A percentile compares a stretch with the other conserved stretches of the same genome.
Conservation (phyloP, 2,113 vertebrate genomes). For the Cryptotis parvus region DNA sequence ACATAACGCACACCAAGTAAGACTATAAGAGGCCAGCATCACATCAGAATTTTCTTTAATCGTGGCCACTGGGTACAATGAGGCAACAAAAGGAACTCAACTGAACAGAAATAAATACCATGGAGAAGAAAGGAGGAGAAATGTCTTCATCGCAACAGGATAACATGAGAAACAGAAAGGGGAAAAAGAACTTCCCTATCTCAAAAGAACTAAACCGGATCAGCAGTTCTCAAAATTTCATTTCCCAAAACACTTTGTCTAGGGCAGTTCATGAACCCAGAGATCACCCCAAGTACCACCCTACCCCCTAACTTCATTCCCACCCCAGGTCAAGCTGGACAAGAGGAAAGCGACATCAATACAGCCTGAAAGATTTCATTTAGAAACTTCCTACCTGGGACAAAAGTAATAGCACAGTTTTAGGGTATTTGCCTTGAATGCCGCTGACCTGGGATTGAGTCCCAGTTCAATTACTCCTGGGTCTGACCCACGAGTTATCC, state of each 20-base stretch:
- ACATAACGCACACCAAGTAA: background rate
- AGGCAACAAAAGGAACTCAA: background rate
- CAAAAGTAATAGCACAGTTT: too few species aligned
- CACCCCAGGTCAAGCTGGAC: too few species aligned
- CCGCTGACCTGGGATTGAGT: too few species aligned
- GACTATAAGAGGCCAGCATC: slow-evolving; percentile 3
- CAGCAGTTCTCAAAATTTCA: background rate
- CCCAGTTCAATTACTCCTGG: too few species aligned
- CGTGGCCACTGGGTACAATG: background rate
- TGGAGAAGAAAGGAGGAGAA: rapidly evolving
- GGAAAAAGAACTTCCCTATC: background rate
- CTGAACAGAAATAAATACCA: slow-evolving; percentile 18
- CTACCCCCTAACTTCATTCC: too few species aligned
- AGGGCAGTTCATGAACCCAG: too few species aligned
- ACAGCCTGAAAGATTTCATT: too few species aligned
- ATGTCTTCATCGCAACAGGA: background rate
- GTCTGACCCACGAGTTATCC: too few species aligned
- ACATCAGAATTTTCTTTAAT: slow-evolving; percentile 40
- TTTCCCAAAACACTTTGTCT: slow-evolving; percentile 1
- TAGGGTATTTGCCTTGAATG: too few species aligned
- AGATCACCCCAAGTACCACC: too few species aligned
- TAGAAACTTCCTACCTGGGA: background rate
- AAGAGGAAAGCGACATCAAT: background rate
- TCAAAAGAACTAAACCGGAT: slow-evolving; percentile 25
- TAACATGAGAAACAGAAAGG: background rate